These are phyloP conservation scores for Luperina nickerlii DNA, from an alignment of 2,888 invertebrate species.

Conservation along the genomic window DNA sequence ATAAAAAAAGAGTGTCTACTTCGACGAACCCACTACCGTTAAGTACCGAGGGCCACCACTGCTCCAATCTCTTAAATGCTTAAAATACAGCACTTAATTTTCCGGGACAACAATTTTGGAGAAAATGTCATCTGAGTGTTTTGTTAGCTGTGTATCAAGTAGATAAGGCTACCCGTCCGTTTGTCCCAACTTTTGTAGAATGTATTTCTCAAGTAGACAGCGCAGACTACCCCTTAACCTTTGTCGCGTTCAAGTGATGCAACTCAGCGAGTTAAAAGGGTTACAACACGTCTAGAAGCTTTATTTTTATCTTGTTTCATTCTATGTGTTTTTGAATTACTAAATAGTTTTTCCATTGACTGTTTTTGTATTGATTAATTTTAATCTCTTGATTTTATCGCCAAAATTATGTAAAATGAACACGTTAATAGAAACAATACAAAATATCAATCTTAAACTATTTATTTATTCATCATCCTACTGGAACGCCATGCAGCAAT, in stretches of 20 bases:
- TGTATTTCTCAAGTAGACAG: slow-evolving; percentile 15
- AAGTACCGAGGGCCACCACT: background rate
- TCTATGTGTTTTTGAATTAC: background rate
- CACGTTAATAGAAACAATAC: too few species aligned
- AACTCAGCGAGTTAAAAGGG: background rate
- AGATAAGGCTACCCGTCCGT: background rate
- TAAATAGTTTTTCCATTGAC: background rate
- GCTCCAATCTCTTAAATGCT: background rate
- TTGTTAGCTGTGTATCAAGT: background rate
- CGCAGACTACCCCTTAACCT: slow-evolving; percentile 8
- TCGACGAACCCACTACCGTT: too few species aligned
- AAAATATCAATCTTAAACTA: too few species aligned
- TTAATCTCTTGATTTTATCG: too few species aligned
- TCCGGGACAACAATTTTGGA: background rate
- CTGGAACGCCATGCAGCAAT: too few species aligned
- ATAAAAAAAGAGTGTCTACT: too few species aligned
- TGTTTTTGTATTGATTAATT: background rate
- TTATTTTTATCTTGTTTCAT: background rate
- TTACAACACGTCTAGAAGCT: background rate
- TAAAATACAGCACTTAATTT: background rate
- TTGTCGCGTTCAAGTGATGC: slow-evolving; percentile 13
- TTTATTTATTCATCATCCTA: too few species aligned
- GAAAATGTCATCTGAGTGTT: background rate
- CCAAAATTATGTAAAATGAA: too few species aligned
- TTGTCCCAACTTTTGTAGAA: background rate